Conservation (phyloP, 30 jellyfish, hydroid and myxozoan species). For the Turritopsis rubra region DNA sequence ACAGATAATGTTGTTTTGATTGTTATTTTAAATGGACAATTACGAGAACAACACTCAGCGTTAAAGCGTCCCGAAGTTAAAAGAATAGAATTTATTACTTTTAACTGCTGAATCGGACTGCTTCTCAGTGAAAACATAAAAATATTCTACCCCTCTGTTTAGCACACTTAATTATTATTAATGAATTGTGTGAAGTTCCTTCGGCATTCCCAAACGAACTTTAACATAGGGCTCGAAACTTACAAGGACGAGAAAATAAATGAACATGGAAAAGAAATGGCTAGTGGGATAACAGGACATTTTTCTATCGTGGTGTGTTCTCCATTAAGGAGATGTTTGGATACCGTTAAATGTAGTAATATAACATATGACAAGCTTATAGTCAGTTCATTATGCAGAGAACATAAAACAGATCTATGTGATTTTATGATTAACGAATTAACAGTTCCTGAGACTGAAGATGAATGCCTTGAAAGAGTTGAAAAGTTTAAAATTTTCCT, state of each 20-base stretch:
- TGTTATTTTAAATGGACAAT: too few species aligned
- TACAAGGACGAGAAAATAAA: background rate
- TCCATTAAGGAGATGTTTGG: background rate
- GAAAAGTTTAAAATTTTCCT: background rate
- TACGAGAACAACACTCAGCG: too few species aligned
- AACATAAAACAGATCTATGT: background rate
- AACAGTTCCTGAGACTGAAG: background rate
- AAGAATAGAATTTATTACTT: too few species aligned
- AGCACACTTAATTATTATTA: too few species aligned
- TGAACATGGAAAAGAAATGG: background rate
- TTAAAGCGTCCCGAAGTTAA: too few species aligned
- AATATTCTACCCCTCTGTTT: too few species aligned
- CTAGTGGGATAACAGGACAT: background rate
- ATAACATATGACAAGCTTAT: background rate
- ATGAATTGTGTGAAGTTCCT: background rate
- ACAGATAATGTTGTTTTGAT: too few species aligned
- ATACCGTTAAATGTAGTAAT: background rate
- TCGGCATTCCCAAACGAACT: background rate
- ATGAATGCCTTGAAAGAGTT: background rate
- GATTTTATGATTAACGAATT: background rate
- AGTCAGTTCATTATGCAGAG: background rate
- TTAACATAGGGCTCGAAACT: background rate
- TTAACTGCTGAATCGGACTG: too few species aligned
- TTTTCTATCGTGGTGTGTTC: background rate
- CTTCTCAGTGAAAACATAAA: too few species aligned